Evolutionary conservation across 1,140 invertebrate species (phyloP).

Genomic region (Spodoptera litura): DNA sequence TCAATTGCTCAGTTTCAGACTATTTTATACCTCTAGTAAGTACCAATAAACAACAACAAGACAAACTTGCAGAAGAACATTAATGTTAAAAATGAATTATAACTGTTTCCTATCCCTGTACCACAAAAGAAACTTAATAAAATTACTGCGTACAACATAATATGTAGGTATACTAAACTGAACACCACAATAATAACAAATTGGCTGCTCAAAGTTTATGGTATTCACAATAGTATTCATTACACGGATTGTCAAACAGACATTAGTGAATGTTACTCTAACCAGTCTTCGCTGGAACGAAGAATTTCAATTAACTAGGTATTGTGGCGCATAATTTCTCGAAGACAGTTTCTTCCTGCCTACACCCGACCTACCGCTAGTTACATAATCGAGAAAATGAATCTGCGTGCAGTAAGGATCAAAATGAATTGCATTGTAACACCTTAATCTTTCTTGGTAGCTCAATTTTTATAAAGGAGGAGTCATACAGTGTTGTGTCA

Average conservation of each 20-base stretch:
- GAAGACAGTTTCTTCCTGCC: conserved; percentile 69
- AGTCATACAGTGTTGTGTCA: no score
- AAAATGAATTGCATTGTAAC: no score
- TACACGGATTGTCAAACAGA: conserved; percentile 30
- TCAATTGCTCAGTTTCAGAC: no score
- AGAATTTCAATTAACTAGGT: conserved; percentile 62
- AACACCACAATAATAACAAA: conserved; percentile 15
- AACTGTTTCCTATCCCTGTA: no score
- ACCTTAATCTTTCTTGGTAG: no score
- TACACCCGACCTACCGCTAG: conserved; percentile 50
- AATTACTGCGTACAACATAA: neutral
- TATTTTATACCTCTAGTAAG: no score
- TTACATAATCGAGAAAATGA: conserved; percentile 64
- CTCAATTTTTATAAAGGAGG: no score
- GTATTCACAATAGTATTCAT: conserved; percentile 23
- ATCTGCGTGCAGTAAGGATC: conserved; percentile 26
- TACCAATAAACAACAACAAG: no score
- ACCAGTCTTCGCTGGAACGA: conserved; percentile 49
- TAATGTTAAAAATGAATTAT: no score
- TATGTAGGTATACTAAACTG: neutral
- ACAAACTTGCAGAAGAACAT: no score
- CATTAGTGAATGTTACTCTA: conserved; percentile 23
- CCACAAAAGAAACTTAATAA: no score
- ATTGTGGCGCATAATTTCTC: conserved; percentile 58
- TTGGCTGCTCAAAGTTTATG: conserved; percentile 17